Evolutionary conservation across 2,113 vertebrate genomes (phyloP).

Genomic region (Seriola dumerili): DNA sequence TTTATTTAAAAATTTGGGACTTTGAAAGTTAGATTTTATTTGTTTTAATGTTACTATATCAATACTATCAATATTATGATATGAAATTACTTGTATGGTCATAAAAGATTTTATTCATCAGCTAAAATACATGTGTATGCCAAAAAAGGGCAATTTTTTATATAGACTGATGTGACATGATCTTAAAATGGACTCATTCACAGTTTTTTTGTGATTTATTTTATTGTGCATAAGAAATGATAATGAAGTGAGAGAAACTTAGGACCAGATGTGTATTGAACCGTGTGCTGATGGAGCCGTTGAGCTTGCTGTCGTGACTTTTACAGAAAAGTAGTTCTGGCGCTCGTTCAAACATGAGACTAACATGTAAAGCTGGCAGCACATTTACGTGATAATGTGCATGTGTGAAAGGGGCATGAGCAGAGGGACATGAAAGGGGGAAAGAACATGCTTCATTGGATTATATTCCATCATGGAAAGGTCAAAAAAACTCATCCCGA

Average conservation of each 20-base stretch:
- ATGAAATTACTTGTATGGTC: too few relatives aligned
- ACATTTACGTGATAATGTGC: not conserved
- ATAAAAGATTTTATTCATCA: too few relatives aligned
- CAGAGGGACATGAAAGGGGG: not conserved
- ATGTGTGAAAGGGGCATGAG: not conserved
- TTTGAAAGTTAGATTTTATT: too few relatives aligned
- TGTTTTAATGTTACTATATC: not conserved
- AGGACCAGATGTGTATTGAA: not conserved
- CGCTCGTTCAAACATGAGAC: not conserved
- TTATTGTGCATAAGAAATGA: not conserved
- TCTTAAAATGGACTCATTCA: too few relatives aligned
- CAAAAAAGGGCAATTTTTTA: too few relatives aligned
- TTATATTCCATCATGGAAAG: not conserved
- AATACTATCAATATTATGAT: too few relatives aligned
- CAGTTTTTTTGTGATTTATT: not conserved
- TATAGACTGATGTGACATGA: too few relatives aligned
- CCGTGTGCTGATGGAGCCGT: not conserved
- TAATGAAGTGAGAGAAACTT: not conserved
- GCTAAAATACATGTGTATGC: too few relatives aligned
- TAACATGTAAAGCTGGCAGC: constrained; percentile 6
- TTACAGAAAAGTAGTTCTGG: not conserved
- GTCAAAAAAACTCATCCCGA: not conserved
- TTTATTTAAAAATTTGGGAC: not conserved
- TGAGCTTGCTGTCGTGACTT: not conserved
- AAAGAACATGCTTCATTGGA: not conserved